Conservation (phyloP, 1,140 invertebrate genomes). For the Belonocnema kinseyi region DNA sequence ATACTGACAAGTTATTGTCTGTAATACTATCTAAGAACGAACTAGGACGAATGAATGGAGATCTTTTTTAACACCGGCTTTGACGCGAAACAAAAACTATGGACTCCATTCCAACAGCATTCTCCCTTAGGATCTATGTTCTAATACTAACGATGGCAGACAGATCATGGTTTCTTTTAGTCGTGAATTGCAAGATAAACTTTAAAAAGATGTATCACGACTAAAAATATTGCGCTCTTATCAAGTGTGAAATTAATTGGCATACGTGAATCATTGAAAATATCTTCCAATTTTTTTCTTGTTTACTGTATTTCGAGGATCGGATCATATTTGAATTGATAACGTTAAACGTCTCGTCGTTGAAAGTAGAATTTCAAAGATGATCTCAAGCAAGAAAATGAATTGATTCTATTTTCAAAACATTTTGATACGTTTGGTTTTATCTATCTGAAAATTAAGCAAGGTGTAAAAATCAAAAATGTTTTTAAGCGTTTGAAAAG, state of each 20-base stretch:
- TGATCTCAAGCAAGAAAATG: no score
- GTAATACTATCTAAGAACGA: not conserved
- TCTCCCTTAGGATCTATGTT: not conserved
- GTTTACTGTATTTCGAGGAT: no score
- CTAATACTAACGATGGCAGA: not conserved
- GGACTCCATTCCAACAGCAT: not conserved
- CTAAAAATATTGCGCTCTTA: not conserved
- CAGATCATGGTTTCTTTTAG: not conserved
- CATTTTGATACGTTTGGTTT: no score
- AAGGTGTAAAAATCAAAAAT: no score
- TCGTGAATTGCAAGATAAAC: not conserved
- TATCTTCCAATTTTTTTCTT: not conserved
- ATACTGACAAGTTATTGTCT: not conserved
- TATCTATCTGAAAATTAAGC: no score
- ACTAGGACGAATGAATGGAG: not conserved
- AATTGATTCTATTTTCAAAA: no score
- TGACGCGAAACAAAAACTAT: not conserved
- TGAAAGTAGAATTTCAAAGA: no score
- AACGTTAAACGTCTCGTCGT: no score
- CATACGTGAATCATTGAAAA: not conserved
- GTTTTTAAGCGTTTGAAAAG: no score
- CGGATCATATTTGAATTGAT: no score
- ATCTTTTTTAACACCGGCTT: not conserved
- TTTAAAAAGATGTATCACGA: not conserved
- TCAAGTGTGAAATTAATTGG: no score